Conservation (phyloP, 2,888 invertebrate species). For the Labia minor region DNA sequence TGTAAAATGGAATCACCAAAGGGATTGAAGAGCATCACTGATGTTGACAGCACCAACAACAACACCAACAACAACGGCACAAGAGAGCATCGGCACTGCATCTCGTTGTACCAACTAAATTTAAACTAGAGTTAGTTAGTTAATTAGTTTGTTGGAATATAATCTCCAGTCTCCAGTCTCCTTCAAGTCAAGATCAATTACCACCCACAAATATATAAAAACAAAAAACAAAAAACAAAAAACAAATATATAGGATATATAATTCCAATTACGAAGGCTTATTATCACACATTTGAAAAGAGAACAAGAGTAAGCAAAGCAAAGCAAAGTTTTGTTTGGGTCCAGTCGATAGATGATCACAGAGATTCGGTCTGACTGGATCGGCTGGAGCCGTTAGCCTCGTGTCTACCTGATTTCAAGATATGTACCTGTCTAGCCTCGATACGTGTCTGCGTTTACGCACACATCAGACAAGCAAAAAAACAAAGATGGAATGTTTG, state of each 20-base stretch:
- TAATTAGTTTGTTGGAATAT: neutral
- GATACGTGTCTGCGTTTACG: neutral
- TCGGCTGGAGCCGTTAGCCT: neutral
- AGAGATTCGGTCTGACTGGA: too few species aligned
- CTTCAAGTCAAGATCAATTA: neutral
- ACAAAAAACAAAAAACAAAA: too few species aligned
- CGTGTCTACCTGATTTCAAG: neutral
- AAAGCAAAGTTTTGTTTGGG: too few species aligned
- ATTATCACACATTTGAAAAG: too few species aligned
- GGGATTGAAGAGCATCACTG: neutral
- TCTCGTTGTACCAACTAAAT: neutral
- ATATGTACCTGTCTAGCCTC: neutral
- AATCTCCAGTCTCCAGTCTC: neutral
- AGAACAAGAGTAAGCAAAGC: too few species aligned
- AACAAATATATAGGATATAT: too few species aligned
- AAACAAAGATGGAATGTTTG: constrained; percentile 13
- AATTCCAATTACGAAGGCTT: too few species aligned
- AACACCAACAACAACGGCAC: neutral
- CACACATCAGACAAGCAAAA: constrained; percentile 7
- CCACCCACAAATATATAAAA: too few species aligned
- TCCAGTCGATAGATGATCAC: too few species aligned
- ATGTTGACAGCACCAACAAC: neutral
- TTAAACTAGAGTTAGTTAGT: too few species aligned
- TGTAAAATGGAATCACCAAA: neutral
- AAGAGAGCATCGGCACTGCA: neutral